Evolutionary conservation across 2,797 vertebrate species (phyloP), one percentile per base, ranked within the genome.

Genomic region (Acanthopagrus latus): DNA sequence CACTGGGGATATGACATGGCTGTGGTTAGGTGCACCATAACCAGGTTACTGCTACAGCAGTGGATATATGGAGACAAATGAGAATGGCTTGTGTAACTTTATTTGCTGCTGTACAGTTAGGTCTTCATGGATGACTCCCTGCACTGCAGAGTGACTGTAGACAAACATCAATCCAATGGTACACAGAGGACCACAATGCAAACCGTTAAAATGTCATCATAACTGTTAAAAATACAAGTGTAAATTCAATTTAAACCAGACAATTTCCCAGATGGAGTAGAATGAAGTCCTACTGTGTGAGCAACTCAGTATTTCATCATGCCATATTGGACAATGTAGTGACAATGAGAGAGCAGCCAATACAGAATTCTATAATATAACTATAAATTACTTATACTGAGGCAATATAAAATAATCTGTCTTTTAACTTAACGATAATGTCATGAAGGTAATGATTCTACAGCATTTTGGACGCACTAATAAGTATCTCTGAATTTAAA

Each of bases 51-150:
- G 74, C 82, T 74, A 27, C 68, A 76, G 77, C 43, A 7, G 48
- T 23, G 78, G 77, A 76, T 75, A 78, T 74, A 90, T 90, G 56
- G 86, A 93, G 88, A 93, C 64, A 1, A 84, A 91, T 89, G 88
- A 75, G 48, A n/a, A 69, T 51, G 59, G 52, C 57, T 4, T 25
- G 21, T 52, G 41, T 81, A 84, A 86, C 74, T 83, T 50, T 74
- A 78, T 88, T 89, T 85, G 73, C 71, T 73, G 64, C 81, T 69
- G 75, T 58, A 73, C 57, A 54, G 72, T 84, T 75, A 54, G 64
- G 70, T 75, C 72, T 71, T 84, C 74, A 59, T 71, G 60, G 67
- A 86, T 57, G 67, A 73, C 51, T 65, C 71, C 63, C 27, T 84
- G 66, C 71, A 58, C 80, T 70, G 47, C 68, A 70, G 68, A 86